phyloP scores from a whole-genome alignment of 2,888 invertebrate genomes.

The Linnaemya vulpina region DNA sequence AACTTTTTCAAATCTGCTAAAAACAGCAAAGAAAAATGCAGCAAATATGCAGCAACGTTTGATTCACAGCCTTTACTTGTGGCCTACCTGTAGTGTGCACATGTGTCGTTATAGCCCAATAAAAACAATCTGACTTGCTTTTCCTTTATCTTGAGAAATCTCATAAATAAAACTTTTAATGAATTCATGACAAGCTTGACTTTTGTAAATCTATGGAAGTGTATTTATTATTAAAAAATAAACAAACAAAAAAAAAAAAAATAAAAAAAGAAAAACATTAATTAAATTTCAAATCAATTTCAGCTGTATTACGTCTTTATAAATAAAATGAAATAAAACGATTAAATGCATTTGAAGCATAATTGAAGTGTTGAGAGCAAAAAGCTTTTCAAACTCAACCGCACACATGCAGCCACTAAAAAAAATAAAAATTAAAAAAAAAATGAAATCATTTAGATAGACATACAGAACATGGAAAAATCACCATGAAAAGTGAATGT shows the following conservation, averaged over 20 bases:
- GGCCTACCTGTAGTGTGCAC: neutral
- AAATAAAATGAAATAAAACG: slow-evolving; percentile 32
- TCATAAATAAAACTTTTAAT: slow-evolving; percentile 67
- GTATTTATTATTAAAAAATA: neutral
- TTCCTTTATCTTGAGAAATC: slow-evolving; percentile 61
- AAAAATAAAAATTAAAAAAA: too few species aligned
- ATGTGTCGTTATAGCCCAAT: neutral
- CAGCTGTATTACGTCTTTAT: slow-evolving; percentile 52
- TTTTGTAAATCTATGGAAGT: neutral
- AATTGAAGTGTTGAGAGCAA: slow-evolving; percentile 56
- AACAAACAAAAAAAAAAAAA: too few species aligned
- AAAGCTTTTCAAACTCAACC: neutral
- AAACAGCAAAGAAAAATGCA: too few species aligned
- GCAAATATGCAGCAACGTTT: too few species aligned
- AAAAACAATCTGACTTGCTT: neutral
- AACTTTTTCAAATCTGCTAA: too few species aligned
- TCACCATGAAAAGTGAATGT: slow-evolving; percentile 71
- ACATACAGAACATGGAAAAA: slow-evolving; percentile 47
- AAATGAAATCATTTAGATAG: slow-evolving; percentile 24
- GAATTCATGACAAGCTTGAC: slow-evolving; percentile 65
- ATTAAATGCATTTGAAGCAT: slow-evolving; percentile 41
- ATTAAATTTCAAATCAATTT: slow-evolving; percentile 67
- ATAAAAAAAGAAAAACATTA: slow-evolving; percentile 39
- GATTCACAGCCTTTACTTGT: too few species aligned
- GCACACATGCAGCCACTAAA: slow-evolving; percentile 7